Conservation (phyloP, 2,113 vertebrate species). For the Thinocorus orbignyianus region DNA sequence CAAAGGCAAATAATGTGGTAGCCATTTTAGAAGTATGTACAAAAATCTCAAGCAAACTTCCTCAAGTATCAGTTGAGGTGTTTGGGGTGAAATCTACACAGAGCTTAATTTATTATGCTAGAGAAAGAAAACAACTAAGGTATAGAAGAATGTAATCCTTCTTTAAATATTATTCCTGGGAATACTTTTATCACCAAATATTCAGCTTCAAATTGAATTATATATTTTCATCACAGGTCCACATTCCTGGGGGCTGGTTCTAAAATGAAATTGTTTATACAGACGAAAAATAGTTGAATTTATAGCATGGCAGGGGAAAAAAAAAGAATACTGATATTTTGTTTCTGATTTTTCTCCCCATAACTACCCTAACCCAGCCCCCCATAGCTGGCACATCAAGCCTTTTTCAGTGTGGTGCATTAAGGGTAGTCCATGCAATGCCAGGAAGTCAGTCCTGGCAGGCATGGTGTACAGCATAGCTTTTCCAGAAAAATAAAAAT, state of each 20-base stretch:
- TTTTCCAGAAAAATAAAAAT: background rate
- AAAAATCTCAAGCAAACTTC: slow-evolving; percentile 33
- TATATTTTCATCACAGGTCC: slow-evolving; percentile 43
- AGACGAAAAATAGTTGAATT: slow-evolving; percentile 42
- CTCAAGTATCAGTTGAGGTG: slow-evolving; percentile 33
- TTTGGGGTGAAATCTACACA: slow-evolving; percentile 22
- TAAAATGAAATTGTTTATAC: slow-evolving; percentile 51
- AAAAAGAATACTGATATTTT: background rate
- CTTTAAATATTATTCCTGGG: slow-evolving; percentile 78
- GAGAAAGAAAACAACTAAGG: slow-evolving; percentile 49
- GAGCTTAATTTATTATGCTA: slow-evolving; percentile 52
- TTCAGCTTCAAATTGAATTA: slow-evolving; percentile 70
- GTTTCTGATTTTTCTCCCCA: slow-evolving; percentile 37
- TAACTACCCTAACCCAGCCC: background rate
- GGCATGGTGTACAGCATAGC: background rate
- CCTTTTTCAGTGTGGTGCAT: background rate
- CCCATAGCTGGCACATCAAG: background rate
- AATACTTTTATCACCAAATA: slow-evolving; percentile 70
- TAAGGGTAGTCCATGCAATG: background rate
- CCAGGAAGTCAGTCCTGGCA: background rate
- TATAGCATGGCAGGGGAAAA: background rate
- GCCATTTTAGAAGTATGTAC: slow-evolving; percentile 27
- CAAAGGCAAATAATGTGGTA: slow-evolving; percentile 39
- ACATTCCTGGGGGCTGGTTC: slow-evolving; percentile 57
- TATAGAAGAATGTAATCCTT: slow-evolving; percentile 69